Conservation (phyloP, 2,888 invertebrate genomes). For the Dioctria rufipes region DNA sequence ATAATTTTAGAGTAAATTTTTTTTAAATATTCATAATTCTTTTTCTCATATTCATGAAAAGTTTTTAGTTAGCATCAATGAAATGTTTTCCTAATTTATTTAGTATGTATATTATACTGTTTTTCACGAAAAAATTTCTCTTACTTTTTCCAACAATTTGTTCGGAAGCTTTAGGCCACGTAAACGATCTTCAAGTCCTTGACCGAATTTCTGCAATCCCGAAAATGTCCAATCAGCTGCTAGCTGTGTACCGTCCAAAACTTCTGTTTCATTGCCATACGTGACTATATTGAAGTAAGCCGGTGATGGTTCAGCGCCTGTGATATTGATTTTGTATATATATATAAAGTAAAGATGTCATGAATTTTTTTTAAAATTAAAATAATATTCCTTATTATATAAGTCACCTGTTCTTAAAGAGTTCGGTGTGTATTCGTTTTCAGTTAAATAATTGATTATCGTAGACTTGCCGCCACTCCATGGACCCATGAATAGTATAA, state of each 20-base stretch:
- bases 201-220: constrained; percentile 94
- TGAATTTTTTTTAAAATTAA: no score
- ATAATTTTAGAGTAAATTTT: constrained; percentile 41
- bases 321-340: not conserved
- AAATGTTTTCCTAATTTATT: not conserved
- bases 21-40: not conserved
- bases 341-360: not conserved
- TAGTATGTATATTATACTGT: no score
- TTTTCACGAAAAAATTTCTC: constrained; percentile 5
- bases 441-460: constrained; percentile 92
- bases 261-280: constrained; percentile 88
- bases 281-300: constrained; percentile 93
- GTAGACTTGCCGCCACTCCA: constrained; percentile 98
- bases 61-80: no score
- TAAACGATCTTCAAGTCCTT: constrained; percentile 90
- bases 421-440: constrained; percentile 87
- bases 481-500: constrained; percentile 94
- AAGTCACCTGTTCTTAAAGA: constrained; percentile 87
- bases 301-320: constrained; percentile 94
- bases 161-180: constrained; percentile 86
- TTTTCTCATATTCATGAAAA: constrained; percentile 1
- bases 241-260: constrained; percentile 91
- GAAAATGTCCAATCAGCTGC: constrained; percentile 97
- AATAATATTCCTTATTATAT: not conserved
- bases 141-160: constrained; percentile 90